Evolutionary conservation across 2,888 invertebrate species (phyloP), one percentile per base, ranked within the genome.

Genomic region (Calliphora vomitoria): DNA sequence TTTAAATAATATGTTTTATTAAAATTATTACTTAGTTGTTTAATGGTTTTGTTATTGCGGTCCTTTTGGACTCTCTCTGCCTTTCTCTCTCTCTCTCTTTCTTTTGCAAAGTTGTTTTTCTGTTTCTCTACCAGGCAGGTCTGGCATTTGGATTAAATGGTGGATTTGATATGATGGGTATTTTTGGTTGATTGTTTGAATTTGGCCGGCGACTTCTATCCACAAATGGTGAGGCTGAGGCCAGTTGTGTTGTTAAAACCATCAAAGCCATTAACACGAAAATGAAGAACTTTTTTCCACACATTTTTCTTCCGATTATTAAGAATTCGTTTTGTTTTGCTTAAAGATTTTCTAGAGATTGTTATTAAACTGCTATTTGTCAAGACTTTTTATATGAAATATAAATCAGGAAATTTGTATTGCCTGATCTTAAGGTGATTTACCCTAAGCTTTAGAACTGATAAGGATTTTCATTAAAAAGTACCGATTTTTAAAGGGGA

Each of bases 121-220:
- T 18, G 4, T 6, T 4, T 31, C 13, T 64, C 41, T 66, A 76
- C 76, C 85, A 88, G 6, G 64, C 50, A 50, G 82, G 80, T 62
- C 82, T 83, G 10, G 89, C 89, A 82, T 89, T 41, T 38, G 89
- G 90, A 89, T 90, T 89, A 64, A 89, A 90, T 76, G 89, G 89
- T 55, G 89, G 90, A 15, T 86, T 89, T 35, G 89, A 75, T 35
- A 89, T 87, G 18, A 89, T 88, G 0, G 81, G 85, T 25, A 66
- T 41, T 25, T 55, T 80, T 18, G 88, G 89, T 8, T 11, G 5
- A 3, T 31, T 75, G 25, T 60, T 82, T 53, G 74, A 6, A 15
- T 20, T 41, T 13, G 75, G 82, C n/a, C 58, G 55, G 62, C 76
- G 72, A 15, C 79, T 62, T 41, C 80, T 74, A 50, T 84, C 84